phyloP scores from a whole-genome alignment of 2,797 vertebrate species.

The Macropodus opercularis region DNA sequence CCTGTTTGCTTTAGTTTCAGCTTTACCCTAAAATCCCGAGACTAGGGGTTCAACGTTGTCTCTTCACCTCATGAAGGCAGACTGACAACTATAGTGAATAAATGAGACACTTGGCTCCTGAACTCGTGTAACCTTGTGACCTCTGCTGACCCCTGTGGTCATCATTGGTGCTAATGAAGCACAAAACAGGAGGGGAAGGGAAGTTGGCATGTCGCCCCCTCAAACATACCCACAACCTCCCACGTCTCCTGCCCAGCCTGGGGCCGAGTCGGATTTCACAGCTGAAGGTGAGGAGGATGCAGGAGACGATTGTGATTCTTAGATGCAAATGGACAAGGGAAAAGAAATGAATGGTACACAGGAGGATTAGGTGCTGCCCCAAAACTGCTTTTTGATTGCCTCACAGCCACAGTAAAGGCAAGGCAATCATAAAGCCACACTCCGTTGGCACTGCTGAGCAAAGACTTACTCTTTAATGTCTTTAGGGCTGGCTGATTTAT shows the following conservation, averaged over 20 bases:
- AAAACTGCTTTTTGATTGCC: neutral
- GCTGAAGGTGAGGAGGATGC: slow-evolving; percentile 35
- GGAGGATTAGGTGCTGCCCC: neutral
- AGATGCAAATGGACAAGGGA: neutral
- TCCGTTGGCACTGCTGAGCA: neutral
- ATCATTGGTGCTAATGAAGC: slow-evolving; percentile 73
- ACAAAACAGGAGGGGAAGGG: slow-evolving; percentile 38
- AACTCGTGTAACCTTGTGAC: slow-evolving; percentile 56
- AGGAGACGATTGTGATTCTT: slow-evolving; percentile 29
- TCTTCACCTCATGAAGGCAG: neutral
- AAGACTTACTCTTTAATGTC: neutral
- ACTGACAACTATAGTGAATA: slow-evolving; percentile 25
- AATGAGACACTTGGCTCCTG: slow-evolving; percentile 43
- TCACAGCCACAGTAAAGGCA: neutral
- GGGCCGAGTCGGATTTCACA: slow-evolving; percentile 61
- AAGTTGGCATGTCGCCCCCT: slow-evolving; percentile 43
- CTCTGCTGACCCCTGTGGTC: slow-evolving; percentile 58
- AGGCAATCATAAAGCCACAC: neutral
- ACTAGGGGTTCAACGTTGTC: neutral
- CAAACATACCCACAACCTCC: slow-evolving; percentile 10
- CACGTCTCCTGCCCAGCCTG: slow-evolving; percentile 4
- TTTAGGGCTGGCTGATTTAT: slow-evolving; percentile 11
- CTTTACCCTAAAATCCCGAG: too few species aligned
- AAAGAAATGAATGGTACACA: neutral
- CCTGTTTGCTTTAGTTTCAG: neutral